These are phyloP conservation scores for Trichomycterus rosablanca DNA, from an alignment of 2,113 vertebrate genomes.

Conservation along the genomic window DNA sequence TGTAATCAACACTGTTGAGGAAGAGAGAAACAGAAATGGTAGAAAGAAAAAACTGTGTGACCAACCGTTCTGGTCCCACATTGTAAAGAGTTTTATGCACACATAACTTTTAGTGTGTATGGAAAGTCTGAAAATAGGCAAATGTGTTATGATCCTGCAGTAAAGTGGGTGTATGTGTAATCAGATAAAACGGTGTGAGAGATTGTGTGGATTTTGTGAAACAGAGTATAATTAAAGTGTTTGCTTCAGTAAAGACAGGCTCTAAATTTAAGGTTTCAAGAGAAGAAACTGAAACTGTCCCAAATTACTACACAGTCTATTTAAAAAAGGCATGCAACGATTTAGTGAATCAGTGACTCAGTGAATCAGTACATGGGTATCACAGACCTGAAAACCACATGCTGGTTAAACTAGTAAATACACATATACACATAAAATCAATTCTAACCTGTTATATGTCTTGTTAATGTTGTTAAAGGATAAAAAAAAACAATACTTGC, in stretches of 20 bases:
- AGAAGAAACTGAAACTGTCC: too few species aligned
- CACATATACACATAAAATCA: too few species aligned
- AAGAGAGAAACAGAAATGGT: too few species aligned
- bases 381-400: too few species aligned
- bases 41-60: slow-evolving; percentile 4
- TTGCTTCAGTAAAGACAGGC: background rate
- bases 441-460: too few species aligned
- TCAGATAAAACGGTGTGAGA: slow-evolving; percentile 2
- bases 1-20: background rate
- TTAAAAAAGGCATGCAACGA: too few species aligned
- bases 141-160: too few species aligned
- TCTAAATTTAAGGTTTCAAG: background rate
- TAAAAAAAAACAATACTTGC: too few species aligned
- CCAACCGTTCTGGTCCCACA: slow-evolving; percentile 12
- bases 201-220: background rate
- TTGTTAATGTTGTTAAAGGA: too few species aligned
- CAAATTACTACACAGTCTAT: slow-evolving; percentile 1
- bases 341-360: too few species aligned
- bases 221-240: slow-evolving; percentile 12
- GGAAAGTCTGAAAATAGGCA: background rate
- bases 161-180: background rate
- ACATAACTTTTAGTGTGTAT: background rate
- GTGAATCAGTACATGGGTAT: too few species aligned
- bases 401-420: too few species aligned
- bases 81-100: slow-evolving; percentile 26